Base-by-base conservation (phyloP, 2,113 vertebrate species). In the Barbus barbus region DNA sequence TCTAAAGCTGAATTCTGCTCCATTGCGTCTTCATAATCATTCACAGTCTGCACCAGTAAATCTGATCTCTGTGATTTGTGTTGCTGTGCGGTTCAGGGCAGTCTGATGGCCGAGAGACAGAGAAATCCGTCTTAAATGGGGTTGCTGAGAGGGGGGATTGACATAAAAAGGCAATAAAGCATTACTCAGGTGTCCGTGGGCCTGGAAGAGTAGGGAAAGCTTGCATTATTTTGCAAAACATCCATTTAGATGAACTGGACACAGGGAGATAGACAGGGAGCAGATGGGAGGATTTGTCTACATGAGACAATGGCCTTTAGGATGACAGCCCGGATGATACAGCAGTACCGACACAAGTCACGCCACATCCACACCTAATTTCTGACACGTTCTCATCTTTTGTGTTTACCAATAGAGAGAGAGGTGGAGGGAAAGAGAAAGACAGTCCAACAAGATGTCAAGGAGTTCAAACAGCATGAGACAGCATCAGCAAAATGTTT, bases 91-190 rank as follows among this genome's bases (percentile, higher is more conserved):
- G 12, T 60, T 79, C 80, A 85, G 31, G n/a, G 28, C 51, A 36
- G 74, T 24, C 80, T 56, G 83, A 83, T 46, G 65, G 74, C 33
- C 36, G 16, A 33, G 33, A 82, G 79, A 84, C 74, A 83, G 78
- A 86, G 74, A 88, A 88, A 86, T 81, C 81, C 86, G 26, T 44
- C 80, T 80, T 83, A 77, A 88, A 84, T 78, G 86, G 31, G 28
- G 46, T 24, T 26, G 83, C 78, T 61, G 53, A 63, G 67, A 63
- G 69, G 44, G 82, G 78, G 33, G 51, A 71, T 78, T 83, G 85
- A 88, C 72, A 87, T 74, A 75, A 85, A 87, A 88, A 85, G 81
- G 74, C 83, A 88, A 87, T 84, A 86, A 86, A 86, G 48, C 67
- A 83, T 86, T 85, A 87, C 80, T 83, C 74, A 58, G 56, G 76